Evolutionary conservation across 2,797 vertebrate species (phyloP), one percentile per base, ranked within the genome.

Genomic region (Rhodeus uyekii): DNA sequence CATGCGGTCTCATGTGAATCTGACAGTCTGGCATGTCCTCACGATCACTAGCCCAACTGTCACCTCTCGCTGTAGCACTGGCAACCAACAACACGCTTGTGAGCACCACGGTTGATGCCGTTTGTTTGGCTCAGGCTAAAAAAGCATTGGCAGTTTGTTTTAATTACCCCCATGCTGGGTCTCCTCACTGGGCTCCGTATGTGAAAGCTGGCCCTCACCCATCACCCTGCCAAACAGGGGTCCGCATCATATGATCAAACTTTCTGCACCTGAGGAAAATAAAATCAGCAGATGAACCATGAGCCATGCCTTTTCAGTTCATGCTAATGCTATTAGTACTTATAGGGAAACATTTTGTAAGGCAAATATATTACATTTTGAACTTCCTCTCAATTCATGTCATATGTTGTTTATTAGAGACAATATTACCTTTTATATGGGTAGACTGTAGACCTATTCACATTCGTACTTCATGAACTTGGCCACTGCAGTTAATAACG

Each of bases 101-200:
- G 84, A 75, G 77, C 82, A 74, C 80, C 46, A 63, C 75, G 82
- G 46, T 81, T 73, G 42, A 53, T 38, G 68, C 48, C 44, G 61
- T 87, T 86, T 89, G 87, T 87, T 89, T 90, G 88, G 84, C 82
- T 55, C 76, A 76, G 82, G 83, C 83, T 86, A 82, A 84, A 79
- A 83, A 82, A 84, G 80, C 81, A 78, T 48, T 84, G 85, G 76
- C 87, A 88, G 86, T 88, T 88, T 89, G 88, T 89, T 88, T 89
- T 91, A 91, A 91, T 91, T 88, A 90, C 84, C 82, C 82, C 85
- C 90, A 89, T 80, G 85, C 90, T 86, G 87, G 81, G 84, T 75
- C 44, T 73, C 75, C 63, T 67, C 53, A n/a, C 79, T 80, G 71
- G 64, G 84, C 46, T 80, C 85, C 72, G 80, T 88, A 86, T 88